These are phyloP conservation scores for Microctonus hyperodae DNA, from an alignment of 2,888 invertebrate genomes.

Conservation along the genomic window DNA sequence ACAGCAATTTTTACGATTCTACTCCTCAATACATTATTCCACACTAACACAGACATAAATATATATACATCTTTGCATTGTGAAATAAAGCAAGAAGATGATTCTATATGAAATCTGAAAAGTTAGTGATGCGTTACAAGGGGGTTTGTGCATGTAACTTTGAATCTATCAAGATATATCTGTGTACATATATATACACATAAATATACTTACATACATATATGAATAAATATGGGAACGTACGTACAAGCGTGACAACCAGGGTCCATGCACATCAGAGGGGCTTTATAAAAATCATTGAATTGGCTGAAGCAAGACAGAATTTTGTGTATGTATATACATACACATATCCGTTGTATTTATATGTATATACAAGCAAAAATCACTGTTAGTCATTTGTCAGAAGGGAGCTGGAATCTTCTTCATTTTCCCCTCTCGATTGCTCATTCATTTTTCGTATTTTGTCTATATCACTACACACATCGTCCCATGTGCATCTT, in stretches of 20 bases:
- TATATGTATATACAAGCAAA: too few relatives aligned
- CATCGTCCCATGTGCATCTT: neutral
- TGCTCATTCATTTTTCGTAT: slow-evolving; percentile 5
- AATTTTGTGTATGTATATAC: neutral
- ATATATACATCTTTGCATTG: neutral
- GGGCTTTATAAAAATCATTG: slow-evolving; percentile 26
- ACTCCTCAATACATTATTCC: neutral
- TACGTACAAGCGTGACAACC: slow-evolving; percentile 31
- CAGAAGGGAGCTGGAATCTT: slow-evolving; percentile 39
- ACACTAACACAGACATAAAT: neutral
- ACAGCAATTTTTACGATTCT: slow-evolving; percentile 51
- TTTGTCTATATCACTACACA: neutral
- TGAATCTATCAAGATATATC: too few relatives aligned
- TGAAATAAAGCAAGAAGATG: slow-evolving; percentile 43
- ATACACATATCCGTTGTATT: slow-evolving; percentile 50
- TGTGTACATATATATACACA: too few relatives aligned
- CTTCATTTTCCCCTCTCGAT: slow-evolving; percentile 8
- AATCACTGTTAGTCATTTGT: slow-evolving; percentile 58
- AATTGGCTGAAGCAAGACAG: slow-evolving; percentile 21
- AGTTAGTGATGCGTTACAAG: slow-evolving; percentile 50
- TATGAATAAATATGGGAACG: slow-evolving; percentile 8
- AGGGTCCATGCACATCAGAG: slow-evolving; percentile 13
- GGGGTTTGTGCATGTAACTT: neutral
- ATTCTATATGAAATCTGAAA: slow-evolving; percentile 60
- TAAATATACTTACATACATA: too few relatives aligned